These are phyloP conservation scores for Campopleginae sp. DNA, from an alignment of 2,888 invertebrate species.

Conservation along the genomic window DNA sequence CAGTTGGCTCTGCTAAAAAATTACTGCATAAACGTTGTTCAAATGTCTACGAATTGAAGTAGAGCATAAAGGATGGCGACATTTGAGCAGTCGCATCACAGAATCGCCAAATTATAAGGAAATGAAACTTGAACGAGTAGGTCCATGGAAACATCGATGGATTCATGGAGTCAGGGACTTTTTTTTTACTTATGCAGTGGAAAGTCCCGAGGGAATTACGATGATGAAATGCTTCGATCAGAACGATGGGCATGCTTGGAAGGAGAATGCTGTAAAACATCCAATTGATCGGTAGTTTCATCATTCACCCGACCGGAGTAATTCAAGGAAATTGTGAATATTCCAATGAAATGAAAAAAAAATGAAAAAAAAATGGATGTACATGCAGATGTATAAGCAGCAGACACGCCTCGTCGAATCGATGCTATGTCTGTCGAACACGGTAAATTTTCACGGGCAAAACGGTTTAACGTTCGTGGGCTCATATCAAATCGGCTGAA, in stretches of 20 bases:
- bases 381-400: conserved; percentile 11
- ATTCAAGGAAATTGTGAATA: not conserved
- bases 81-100: not conserved
- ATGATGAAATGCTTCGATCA: not conserved
- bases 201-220: not conserved
- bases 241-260: not conserved
- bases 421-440: conserved; percentile 26
- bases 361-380: conserved; percentile 21
- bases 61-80: not conserved
- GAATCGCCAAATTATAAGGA: not conserved
- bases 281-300: not conserved
- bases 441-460: conserved; percentile 29
- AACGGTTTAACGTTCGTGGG: conserved; percentile 40
- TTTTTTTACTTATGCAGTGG: not conserved
- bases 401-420: conserved; percentile 25
- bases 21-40: not conserved
- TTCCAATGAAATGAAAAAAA: not conserved
- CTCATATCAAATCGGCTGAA: conserved; percentile 32
- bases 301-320: not conserved
- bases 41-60: not conserved
- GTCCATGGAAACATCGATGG: not conserved
- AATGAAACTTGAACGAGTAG: not conserved
- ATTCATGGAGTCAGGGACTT: not conserved
- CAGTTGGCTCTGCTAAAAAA: not conserved
- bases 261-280: not conserved